A percentile compares a stretch with the other conserved stretches of the same genome.
These are phyloP conservation scores for Calonectris borealis DNA, from an alignment of 2,113 vertebrate genomes.

Conservation along the genomic window DNA sequence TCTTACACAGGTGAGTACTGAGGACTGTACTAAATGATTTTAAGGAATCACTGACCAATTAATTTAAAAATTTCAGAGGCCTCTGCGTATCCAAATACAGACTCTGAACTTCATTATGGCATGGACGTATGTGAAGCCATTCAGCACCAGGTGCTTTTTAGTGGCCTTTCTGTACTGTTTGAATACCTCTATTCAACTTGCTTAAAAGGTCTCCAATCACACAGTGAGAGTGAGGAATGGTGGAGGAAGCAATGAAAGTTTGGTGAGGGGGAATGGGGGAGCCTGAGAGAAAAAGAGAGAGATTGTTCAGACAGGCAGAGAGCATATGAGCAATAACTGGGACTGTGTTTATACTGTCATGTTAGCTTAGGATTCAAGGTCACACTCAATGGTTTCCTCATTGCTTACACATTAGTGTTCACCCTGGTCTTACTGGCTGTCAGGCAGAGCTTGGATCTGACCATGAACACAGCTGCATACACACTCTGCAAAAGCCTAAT, in stretches of 20 bases:
- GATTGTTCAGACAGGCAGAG: constrained; percentile 36
- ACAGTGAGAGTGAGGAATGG: constrained; percentile 7
- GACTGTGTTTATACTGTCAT: constrained; percentile 48
- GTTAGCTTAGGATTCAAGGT: constrained; percentile 55
- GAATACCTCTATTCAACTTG: constrained; percentile 42
- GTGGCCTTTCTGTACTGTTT: neutral
- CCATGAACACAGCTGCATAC: constrained; percentile 13
- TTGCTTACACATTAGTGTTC: neutral
- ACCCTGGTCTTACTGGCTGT: neutral
- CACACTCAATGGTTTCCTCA: constrained; percentile 47
- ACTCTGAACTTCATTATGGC: neutral
- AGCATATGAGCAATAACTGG: neutral
- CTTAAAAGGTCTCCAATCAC: constrained; percentile 28
- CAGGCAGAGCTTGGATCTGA: neutral
- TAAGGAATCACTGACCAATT: neutral
- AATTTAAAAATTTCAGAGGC: neutral
- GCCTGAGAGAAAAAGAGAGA: constrained; percentile 22
- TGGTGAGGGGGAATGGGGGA: neutral
- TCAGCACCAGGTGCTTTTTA: constrained; percentile 22
- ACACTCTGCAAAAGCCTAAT: neutral
- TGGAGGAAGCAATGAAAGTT: constrained; percentile 49
- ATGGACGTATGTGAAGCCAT: neutral
- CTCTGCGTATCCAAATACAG: neutral
- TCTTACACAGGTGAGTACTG: neutral
- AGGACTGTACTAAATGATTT: neutral